Conservation (phyloP, 2,797 vertebrate species). For the Chelidonichthys spinosus region DNA sequence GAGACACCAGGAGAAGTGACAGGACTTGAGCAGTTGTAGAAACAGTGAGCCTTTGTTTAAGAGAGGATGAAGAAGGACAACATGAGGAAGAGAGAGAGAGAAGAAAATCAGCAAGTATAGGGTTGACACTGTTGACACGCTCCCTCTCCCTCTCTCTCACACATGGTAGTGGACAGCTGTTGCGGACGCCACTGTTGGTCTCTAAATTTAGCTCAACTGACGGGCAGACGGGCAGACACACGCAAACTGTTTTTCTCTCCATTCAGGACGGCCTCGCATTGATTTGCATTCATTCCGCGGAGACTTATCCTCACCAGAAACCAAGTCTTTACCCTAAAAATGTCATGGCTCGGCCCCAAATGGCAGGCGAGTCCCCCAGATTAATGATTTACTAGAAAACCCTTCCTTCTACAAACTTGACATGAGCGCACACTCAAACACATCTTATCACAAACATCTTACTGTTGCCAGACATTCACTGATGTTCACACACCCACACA, state of each 20-base stretch:
- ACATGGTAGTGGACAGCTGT: conserved; percentile 61
- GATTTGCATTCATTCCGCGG: conserved; percentile 1
- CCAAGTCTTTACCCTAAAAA: background rate
- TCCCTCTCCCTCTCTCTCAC: conserved; percentile 32
- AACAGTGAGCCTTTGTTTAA: conserved; percentile 8
- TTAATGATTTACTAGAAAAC: conserved; percentile 1
- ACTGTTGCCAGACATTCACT: conserved; percentile 3
- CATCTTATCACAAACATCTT: conserved; percentile 13
- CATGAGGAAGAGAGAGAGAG: conserved; percentile 2
- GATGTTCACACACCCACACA: conserved; percentile 3
- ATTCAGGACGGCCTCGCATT: background rate
- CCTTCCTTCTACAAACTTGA: background rate
- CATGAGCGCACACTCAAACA: background rate
- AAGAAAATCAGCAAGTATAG: background rate
- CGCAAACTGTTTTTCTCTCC: conserved; percentile 16
- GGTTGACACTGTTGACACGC: conserved; percentile 15
- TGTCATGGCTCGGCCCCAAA: conserved; percentile 1
- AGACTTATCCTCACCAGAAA: background rate
- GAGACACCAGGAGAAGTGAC: background rate
- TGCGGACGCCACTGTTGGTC: conserved; percentile 57
- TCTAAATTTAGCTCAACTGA: conserved; percentile 73
- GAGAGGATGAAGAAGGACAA: background rate
- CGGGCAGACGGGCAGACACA: conserved; percentile 25
- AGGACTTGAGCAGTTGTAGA: background rate
- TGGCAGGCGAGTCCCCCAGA: background rate